Base-by-base conservation (phyloP, 1,140 invertebrate species). In the Lepidotrigona ventralis region DNA sequence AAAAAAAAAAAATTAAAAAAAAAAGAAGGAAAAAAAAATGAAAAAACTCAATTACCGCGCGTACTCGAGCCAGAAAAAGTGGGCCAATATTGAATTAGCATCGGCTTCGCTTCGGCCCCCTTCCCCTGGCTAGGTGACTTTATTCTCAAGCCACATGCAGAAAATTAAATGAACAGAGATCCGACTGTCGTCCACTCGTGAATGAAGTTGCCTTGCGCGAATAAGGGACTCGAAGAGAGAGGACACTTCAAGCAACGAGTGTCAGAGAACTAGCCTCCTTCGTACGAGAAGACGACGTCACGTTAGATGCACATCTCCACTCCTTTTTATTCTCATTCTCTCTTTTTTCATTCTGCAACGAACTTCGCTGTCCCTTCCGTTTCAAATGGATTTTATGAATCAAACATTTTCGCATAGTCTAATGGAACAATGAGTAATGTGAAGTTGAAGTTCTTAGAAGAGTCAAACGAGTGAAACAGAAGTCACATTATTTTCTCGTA, bases 61-160 rank as follows among this genome's bases (percentile, higher is more conserved):
- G 80, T 66, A 33, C 73, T 69, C 84, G 80, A 77, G 84, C 73
- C 80, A 85, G 84, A 72, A 66, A 82, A 33, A 78, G 60, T 66
- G 84, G 53, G 33, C 73, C 72, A 80, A 82, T 85, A 85, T 85
- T 72, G 74, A 85, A 66, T 85, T 85, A 85, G 23, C 70, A 19
- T 29, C n/a, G 53, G n/a, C 54, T 39, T 54, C 51, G 71, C 66
- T 33, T 33, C 73, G 17, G 5, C 54, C 5, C 19, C 21, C 26
- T 1, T 5, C 6, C 2, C 14, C 21, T 1, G 51, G 17, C 54
- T 12, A 53, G 60, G 68, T 64, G 68, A 39, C 11, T 72, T 72
- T 71, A 70, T 60, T 58, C 69, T 64, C 51, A 53, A 82, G 54
- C 56, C 46, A 46, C 19, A 58, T 56, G 71, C 54, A 66, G 75